These are phyloP conservation scores for Cnemophilus loriae DNA, from an alignment of 2,113 vertebrate species.

Conservation along the genomic window DNA sequence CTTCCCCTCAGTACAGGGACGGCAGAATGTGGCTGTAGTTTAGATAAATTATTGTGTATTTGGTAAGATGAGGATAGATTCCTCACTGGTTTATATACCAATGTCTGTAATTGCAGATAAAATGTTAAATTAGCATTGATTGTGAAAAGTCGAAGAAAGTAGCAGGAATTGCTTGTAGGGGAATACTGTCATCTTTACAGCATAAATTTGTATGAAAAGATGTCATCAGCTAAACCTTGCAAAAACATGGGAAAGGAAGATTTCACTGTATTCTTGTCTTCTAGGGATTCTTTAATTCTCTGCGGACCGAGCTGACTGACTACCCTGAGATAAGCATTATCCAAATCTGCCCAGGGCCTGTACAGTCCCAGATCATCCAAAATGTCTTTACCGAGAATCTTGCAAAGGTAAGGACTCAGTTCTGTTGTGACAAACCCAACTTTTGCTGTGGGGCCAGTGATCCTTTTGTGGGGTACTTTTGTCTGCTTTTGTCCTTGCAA, in stretches of 20 bases:
- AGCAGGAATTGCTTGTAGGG: background rate
- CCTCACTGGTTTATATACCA: background rate
- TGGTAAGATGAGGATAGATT: background rate
- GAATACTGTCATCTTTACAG: background rate
- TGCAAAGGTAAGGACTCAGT: constrained; percentile 73
- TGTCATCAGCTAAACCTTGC: background rate
- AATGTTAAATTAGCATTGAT: background rate
- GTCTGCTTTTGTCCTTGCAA: background rate
- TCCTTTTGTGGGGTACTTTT: background rate
- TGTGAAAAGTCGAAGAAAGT: background rate
- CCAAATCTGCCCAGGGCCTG: constrained; percentile 89
- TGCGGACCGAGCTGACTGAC: constrained; percentile 79
- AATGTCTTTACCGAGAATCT: constrained; percentile 84
- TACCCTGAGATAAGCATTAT: constrained; percentile 85
- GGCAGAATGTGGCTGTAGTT: background rate
- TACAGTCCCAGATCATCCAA: constrained; percentile 86
- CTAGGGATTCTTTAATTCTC: constrained; percentile 90
- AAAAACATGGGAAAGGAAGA: background rate
- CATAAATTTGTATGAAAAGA: background rate
- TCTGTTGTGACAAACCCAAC: background rate
- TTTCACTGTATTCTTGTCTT: background rate
- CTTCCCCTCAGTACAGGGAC: background rate
- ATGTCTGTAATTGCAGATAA: background rate
- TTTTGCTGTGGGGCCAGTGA: background rate
- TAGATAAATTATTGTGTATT: background rate